These are phyloP conservation scores for Drosophila lini DNA, from an alignment of 1,140 invertebrate species.

Conservation along the genomic window DNA sequence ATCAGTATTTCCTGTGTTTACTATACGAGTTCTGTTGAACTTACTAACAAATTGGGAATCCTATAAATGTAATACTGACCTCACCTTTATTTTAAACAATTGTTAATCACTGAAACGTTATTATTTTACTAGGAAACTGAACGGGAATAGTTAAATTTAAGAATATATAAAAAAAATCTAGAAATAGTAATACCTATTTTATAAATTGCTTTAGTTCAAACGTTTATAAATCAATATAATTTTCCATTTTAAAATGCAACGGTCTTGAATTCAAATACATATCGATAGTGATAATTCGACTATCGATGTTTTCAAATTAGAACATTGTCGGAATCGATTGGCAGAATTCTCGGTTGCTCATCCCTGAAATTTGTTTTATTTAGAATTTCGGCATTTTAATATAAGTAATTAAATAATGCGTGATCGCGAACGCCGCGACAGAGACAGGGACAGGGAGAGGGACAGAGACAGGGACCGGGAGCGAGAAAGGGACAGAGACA, in stretches of 20 bases:
- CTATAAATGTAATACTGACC: not conserved
- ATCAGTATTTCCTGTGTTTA: conserved; percentile 21
- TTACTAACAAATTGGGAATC: not conserved
- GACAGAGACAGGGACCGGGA: conserved; percentile 59
- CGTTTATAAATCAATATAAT: not conserved
- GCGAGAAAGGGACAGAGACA: conserved; percentile 47
- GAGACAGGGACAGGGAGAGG: conserved; percentile 61
- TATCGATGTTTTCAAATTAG: too few species aligned
- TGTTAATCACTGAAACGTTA: not conserved
- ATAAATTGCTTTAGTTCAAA: not conserved
- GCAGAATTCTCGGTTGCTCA: not conserved
- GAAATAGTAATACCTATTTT: not conserved
- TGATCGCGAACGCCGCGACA: conserved; percentile 47
- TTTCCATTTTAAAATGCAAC: not conserved
- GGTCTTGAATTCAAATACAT: not conserved
- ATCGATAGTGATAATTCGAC: not conserved
- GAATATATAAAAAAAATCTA: too few species aligned
- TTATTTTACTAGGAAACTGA: not conserved
- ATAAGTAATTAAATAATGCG: conserved; percentile 35
- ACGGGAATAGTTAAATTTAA: not conserved
- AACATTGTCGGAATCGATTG: not conserved
- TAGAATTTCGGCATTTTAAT: not conserved
- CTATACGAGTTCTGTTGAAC: not conserved
- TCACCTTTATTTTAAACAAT: not conserved
- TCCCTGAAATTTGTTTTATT: not conserved